Evolutionary conservation across 2,113 vertebrate species (phyloP).

Genomic region (Trogon surrucura): DNA sequence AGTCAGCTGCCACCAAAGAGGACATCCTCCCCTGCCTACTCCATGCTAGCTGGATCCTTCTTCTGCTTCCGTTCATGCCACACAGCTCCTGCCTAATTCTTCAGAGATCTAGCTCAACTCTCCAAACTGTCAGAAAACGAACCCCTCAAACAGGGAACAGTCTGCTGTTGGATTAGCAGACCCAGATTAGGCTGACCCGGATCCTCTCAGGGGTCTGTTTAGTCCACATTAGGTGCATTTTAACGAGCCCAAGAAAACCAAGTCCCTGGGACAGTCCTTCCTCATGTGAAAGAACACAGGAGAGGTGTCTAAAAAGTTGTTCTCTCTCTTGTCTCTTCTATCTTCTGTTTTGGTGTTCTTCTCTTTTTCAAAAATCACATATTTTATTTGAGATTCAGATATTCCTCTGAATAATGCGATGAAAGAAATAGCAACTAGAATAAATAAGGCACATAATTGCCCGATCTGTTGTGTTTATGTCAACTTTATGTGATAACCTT

Average conservation of each 20-base stretch:
- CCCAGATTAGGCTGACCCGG: not conserved
- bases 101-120: not conserved
- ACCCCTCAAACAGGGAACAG: not conserved
- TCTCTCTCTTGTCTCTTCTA: not conserved
- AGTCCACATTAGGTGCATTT: not conserved
- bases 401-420: not conserved
- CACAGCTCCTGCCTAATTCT: not conserved
- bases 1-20: not conserved
- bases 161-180: not conserved
- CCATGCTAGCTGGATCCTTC: rapidly evolving
- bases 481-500: not conserved
- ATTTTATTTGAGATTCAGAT: not conserved
- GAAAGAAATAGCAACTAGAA: not conserved
- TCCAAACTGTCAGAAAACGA: not conserved
- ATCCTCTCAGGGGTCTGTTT: not conserved
- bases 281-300: not conserved
- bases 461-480: not conserved
- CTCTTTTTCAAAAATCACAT: not conserved
- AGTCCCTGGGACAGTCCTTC: not conserved
- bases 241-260: not conserved
- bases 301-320: not conserved
- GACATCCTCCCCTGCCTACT: not conserved
- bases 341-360: not conserved
- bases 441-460: not conserved
- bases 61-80: not conserved